phyloP scores from a whole-genome alignment of 2,113 vertebrate species.

The Bothrops jararaca region DNA sequence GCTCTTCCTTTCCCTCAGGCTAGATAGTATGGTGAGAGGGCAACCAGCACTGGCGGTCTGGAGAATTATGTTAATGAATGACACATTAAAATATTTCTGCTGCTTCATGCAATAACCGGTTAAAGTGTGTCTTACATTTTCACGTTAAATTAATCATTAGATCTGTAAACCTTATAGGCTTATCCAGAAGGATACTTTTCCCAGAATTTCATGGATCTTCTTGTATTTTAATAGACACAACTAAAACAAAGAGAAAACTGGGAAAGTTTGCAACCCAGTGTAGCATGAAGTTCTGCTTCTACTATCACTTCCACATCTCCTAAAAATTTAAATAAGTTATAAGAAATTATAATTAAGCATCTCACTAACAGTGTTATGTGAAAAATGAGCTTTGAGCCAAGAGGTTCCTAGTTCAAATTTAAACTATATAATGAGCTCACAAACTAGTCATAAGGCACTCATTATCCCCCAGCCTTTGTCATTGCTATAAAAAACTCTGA shows the following conservation, averaged over 20 bases:
- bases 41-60: conserved; percentile 56
- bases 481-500: background rate
- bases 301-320: background rate
- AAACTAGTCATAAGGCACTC: background rate
- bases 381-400: background rate
- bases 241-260: background rate
- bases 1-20: conserved; percentile 61
- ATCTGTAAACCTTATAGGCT: conserved; percentile 40
- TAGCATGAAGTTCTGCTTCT: background rate
- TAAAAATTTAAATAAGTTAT: background rate
- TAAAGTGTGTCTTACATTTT: conserved; percentile 53
- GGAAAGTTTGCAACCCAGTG: background rate
- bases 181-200: background rate
- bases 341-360: background rate
- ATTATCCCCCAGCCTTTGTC: background rate
- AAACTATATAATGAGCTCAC: background rate
- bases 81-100: conserved; percentile 63
- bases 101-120: conserved; percentile 56
- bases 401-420: background rate
- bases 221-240: background rate
- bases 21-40: conserved; percentile 61
- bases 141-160: conserved; percentile 59
- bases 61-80: conserved; percentile 68
- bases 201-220: background rate
- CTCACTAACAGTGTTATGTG: background rate